Conservation (phyloP, 2,113 vertebrate species). For the Apistogramma diplotaenia region DNA sequence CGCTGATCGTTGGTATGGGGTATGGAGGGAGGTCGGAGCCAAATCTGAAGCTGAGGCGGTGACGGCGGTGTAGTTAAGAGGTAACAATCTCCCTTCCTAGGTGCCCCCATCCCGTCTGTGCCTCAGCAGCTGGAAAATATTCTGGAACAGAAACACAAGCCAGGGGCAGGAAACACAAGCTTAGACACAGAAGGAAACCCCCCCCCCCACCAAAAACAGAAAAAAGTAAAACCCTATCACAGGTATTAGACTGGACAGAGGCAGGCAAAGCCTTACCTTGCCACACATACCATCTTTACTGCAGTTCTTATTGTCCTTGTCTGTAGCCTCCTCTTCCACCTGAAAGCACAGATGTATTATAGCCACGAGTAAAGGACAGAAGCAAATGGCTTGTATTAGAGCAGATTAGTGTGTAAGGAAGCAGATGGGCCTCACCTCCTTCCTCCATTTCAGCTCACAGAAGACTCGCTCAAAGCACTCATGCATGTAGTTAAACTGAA, state of each 20-base stretch:
- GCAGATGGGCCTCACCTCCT: slow-evolving; percentile 81
- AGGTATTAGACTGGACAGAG: slow-evolving; percentile 43
- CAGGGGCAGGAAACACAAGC: slow-evolving; percentile 12
- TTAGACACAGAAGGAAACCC: neutral
- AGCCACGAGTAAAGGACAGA: neutral
- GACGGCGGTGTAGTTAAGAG: slow-evolving; percentile 56
- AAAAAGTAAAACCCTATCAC: neutral
- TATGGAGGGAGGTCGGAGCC: slow-evolving; percentile 22
- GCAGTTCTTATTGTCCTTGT: slow-evolving; percentile 86
- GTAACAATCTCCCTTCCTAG: slow-evolving; percentile 80
- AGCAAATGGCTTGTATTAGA: neutral
- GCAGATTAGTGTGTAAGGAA: neutral
- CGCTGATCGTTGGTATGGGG: slow-evolving; percentile 32
- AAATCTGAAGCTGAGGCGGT: slow-evolving; percentile 23
- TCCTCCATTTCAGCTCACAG: slow-evolving; percentile 97
- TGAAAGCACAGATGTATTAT: slow-evolving; percentile 41
- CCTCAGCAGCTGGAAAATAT: slow-evolving; percentile 93
- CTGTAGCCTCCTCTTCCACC: slow-evolving; percentile 84
- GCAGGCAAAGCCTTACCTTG: slow-evolving; percentile 83
- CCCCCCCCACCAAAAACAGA: too few species aligned
- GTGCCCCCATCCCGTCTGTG: slow-evolving; percentile 90
- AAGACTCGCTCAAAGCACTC: slow-evolving; percentile 97
- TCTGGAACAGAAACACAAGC: slow-evolving; percentile 80
- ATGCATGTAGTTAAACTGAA: slow-evolving; percentile 98
- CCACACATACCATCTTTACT: slow-evolving; percentile 85